Evolutionary conservation across 2,888 invertebrate genomes (phyloP), one percentile per base, ranked within the genome.

Genomic region (Bedellia somnulentella): DNA sequence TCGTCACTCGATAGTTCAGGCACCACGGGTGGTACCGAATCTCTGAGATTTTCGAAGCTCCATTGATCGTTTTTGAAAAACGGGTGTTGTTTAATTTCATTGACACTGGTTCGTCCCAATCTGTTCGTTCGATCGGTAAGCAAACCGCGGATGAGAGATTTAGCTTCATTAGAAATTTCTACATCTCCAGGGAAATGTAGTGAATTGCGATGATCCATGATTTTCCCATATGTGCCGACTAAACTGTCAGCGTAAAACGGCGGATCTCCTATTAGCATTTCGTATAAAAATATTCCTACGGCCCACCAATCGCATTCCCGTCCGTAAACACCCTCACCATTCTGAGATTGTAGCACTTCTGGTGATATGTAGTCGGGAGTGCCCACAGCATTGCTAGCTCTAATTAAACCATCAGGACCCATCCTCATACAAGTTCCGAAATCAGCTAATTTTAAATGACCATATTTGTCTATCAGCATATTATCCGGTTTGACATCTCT

Each of bases 231-330:
- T 2, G 98, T 99, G 32, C 95, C 95, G 24, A 98, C 93, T 47
- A 99, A 82, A 38, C 97, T 96, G 59, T 99, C 99, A 3, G 98
- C 98, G 70, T 94, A 98, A 71, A 99, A 99, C 1, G 99, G 99
- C 8, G 99, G 96, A 62, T 99, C 99, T 5, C 96, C 96, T 35
- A 95, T 89, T 31, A 99, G 79, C 97, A 99, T 97, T 80, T 99
- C 99, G 64, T 95, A 99, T 2, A 99, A 82, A 64, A 99, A 95
- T 46, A 99, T 96, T 32, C 99, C 99, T 15, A 98, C 97, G 12
- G 97, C 96, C 97, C 97, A 98, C 94, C 95, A 97, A 71, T 98
- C 97, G 73, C 96, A 97, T 67, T 99, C 98, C 24, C 94, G 81
- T 0, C 98, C 98, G 62, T 99, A 99, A 35, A 93, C 90, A 34